phyloP scores from a whole-genome alignment of 2,113 vertebrate species.

The Calonectris borealis region DNA sequence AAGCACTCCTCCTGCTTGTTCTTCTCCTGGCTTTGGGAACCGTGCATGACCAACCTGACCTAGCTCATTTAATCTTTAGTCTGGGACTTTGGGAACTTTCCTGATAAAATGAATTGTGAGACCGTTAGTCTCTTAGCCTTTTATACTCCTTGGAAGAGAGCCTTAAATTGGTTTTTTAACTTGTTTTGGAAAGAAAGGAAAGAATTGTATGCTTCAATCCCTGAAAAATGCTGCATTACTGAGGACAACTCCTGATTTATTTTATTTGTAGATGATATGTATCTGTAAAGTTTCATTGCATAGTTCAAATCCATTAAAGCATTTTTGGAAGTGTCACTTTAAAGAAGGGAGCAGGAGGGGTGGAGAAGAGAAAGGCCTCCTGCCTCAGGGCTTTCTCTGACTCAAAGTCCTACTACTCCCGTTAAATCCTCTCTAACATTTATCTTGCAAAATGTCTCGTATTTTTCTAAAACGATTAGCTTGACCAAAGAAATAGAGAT shows the following conservation, averaged over 20 bases:
- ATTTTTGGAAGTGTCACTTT: background rate
- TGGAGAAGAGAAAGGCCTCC: background rate
- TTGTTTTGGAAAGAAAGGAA: background rate
- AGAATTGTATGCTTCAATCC: background rate
- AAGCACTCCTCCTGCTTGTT: background rate
- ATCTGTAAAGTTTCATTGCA: background rate
- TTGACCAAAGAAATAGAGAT: conserved; percentile 19
- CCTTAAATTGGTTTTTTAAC: background rate
- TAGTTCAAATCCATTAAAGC: background rate
- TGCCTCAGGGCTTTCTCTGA: background rate
- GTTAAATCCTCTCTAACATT: background rate
- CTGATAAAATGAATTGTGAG: background rate
- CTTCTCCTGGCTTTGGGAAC: background rate
- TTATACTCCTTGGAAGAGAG: background rate
- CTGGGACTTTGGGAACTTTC: background rate
- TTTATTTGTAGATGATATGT: background rate
- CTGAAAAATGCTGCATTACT: background rate
- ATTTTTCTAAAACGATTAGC: conserved; percentile 9
- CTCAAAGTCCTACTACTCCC: background rate
- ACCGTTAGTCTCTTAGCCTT: background rate
- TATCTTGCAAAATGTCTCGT: background rate
- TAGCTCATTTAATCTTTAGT: background rate
- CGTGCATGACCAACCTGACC: background rate
- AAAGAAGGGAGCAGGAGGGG: background rate
- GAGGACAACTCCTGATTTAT: background rate